Percentiles rank a stretch among this genome's conserved stretches.
Evolutionary conservation across 1,140 invertebrate species (phyloP).

Genomic region (Tachypleus tridentatus): DNA sequence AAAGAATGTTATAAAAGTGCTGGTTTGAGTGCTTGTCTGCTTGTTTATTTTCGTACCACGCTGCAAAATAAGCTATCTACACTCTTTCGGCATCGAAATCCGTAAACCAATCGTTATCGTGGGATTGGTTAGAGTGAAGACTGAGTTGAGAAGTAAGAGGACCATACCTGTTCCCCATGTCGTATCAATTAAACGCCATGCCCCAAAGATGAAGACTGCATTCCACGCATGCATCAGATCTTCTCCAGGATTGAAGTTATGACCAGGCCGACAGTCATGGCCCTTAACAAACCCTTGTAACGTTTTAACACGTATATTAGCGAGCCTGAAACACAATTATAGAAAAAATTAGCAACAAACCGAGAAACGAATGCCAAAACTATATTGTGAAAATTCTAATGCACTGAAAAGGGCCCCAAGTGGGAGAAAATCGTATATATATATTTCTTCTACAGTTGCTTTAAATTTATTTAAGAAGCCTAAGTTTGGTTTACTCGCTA

Average conservation of each 20-base stretch:
- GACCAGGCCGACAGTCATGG: constrained; percentile 30
- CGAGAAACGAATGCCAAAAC: neutral
- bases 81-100: constrained; percentile 9
- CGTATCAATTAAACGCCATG: constrained; percentile 37
- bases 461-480: no score
- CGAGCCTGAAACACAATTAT: constrained; percentile 5
- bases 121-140: neutral
- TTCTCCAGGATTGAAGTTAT: constrained; percentile 27
- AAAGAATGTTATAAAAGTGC: no score
- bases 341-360: neutral
- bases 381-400: neutral
- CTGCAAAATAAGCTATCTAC: neutral
- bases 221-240: constrained; percentile 34
- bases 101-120: constrained; percentile 4
- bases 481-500: no score
- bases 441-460: no score
- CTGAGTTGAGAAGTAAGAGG: constrained; percentile 26
- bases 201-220: constrained; percentile 34
- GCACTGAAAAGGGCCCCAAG: neutral
- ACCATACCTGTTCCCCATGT: constrained; percentile 39
- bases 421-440: neutral
- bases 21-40: no score
- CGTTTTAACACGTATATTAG: constrained; percentile 28
- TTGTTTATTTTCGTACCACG: no score
- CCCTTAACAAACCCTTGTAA: constrained; percentile 33